Evolutionary conservation across 2,888 invertebrate species (phyloP).

Genomic region (Liopterus haemorrhoidalis): DNA sequence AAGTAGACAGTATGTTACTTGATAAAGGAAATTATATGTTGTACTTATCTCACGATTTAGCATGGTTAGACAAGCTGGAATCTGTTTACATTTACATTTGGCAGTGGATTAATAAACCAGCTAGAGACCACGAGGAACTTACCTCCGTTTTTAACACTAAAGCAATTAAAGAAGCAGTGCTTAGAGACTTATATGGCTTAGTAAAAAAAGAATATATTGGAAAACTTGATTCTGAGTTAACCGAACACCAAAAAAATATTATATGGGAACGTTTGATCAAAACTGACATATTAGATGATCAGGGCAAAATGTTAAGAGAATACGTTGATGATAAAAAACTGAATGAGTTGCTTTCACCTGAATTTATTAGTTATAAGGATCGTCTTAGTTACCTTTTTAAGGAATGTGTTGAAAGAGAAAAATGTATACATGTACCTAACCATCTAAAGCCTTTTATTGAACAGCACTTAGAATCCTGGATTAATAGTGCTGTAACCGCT

Average conservation of each 20-base stretch:
- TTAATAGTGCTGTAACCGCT: slow-evolving; percentile 36
- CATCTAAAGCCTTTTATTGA: slow-evolving; percentile 33
- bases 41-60: slow-evolving; percentile 40
- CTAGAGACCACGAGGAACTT: slow-evolving; percentile 25
- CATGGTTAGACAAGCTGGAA: slow-evolving; percentile 40
- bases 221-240: slow-evolving; percentile 27
- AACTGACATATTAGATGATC: slow-evolving; percentile 16
- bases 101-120: slow-evolving; percentile 27
- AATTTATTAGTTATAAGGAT: too few relatives aligned
- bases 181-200: slow-evolving; percentile 29
- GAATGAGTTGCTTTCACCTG: slow-evolving; percentile 13
- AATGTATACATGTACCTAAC: slow-evolving; percentile 30
- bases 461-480: slow-evolving; percentile 34
- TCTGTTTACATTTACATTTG: slow-evolving; percentile 39
- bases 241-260: slow-evolving; percentile 24
- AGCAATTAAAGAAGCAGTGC: slow-evolving; percentile 29
- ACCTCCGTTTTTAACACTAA: too few relatives aligned
- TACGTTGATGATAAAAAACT: slow-evolving; percentile 9
- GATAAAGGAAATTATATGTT: slow-evolving; percentile 43
- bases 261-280: slow-evolving; percentile 27
- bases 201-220: too few relatives aligned
- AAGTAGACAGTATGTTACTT: slow-evolving; percentile 45
- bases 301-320: slow-evolving; percentile 18
- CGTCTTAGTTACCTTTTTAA: slow-evolving; percentile 26
- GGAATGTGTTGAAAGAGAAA: slow-evolving; percentile 29